Evolutionary conservation across 37 sponge, comb jelly and placozoan genomes (phyloP).

Genomic region (Cliona cf. orientalis): DNA sequence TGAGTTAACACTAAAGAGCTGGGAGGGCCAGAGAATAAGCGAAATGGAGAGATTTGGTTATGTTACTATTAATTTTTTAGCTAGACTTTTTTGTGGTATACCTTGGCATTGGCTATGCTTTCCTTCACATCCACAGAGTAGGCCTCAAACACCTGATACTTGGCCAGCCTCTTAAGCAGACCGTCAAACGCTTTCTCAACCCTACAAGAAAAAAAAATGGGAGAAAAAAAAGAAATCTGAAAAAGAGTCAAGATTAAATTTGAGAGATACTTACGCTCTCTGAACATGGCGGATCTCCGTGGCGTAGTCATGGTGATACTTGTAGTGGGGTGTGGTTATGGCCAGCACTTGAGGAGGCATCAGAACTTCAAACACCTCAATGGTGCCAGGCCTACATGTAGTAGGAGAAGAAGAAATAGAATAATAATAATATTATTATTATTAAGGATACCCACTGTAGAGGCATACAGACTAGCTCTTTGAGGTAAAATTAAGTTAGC

Average conservation of each 20-base stretch:
- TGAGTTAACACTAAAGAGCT: no score
- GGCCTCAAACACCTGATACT: conserved; percentile 44
- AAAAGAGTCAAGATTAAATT: neutral
- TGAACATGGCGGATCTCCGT: conserved; percentile 40
- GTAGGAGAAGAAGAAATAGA: neutral
- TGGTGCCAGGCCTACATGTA: conserved; percentile 22
- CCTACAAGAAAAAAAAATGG: conserved; percentile 15
- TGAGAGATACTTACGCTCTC: conserved; percentile 35
- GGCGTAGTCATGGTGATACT: conserved; percentile 48
- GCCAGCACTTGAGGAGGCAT: conserved; percentile 34
- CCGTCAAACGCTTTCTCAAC: conserved; percentile 50
- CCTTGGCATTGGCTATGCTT: conserved; percentile 33
- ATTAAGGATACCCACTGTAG: no score
- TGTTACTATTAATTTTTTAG: neutral
- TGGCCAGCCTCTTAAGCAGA: conserved; percentile 33
- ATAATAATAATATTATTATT: neutral
- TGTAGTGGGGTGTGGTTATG: conserved; percentile 31
- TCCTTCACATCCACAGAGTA: conserved; percentile 12
- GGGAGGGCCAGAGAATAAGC: neutral
- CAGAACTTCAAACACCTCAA: conserved; percentile 40
- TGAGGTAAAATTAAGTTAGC: no score
- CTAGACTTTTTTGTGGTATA: neutral
- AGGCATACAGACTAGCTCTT: no score
- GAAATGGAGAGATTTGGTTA: neutral
- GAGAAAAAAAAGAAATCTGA: neutral